A percentile compares a stretch with the other conserved stretches of the same genome.
phyloP scores from a whole-genome alignment of 2,888 invertebrate genomes.

The Deilephila porcellus region DNA sequence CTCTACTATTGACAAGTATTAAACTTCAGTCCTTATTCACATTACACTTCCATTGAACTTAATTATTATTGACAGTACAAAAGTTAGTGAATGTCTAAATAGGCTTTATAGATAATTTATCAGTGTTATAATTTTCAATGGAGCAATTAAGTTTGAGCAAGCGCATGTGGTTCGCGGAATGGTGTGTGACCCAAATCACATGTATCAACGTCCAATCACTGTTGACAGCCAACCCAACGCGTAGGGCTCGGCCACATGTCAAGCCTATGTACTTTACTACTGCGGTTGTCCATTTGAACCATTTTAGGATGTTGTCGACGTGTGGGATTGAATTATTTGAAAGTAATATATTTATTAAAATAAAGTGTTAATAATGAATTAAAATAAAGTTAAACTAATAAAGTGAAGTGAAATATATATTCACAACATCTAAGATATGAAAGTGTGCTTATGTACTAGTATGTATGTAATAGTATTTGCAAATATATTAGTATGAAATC shows the following conservation, averaged over 20 bases:
- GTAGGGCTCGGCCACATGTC: conserved; percentile 39
- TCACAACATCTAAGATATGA: too few relatives aligned
- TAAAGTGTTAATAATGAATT: too few relatives aligned
- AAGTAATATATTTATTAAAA: too few relatives aligned
- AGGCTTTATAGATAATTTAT: conserved; percentile 26
- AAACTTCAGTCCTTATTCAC: not conserved
- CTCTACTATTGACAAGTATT: too few relatives aligned
- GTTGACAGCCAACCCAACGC: conserved; percentile 38
- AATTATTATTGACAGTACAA: not conserved
- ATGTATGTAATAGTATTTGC: not conserved
- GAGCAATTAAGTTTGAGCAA: conserved; percentile 23
- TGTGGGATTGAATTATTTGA: too few relatives aligned
- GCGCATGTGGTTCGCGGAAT: conserved; percentile 28
- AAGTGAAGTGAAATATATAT: too few relatives aligned
- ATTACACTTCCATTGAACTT: not conserved
- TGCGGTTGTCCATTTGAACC: conserved; percentile 14
- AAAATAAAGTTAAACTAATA: too few relatives aligned
- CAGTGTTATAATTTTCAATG: conserved; percentile 21
- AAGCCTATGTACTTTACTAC: not conserved
- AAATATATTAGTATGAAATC: not conserved
- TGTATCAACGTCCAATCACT: conserved; percentile 41
- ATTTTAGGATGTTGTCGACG: too few relatives aligned
- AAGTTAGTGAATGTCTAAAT: conserved; percentile 1
- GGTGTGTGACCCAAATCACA: conserved; percentile 43
- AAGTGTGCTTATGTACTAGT: too few relatives aligned